A percentile compares a stretch with the other conserved stretches of the same genome.
Evolutionary conservation across 2,797 vertebrate genomes (phyloP).

Genomic region (Mormyrops boulengeri): DNA sequence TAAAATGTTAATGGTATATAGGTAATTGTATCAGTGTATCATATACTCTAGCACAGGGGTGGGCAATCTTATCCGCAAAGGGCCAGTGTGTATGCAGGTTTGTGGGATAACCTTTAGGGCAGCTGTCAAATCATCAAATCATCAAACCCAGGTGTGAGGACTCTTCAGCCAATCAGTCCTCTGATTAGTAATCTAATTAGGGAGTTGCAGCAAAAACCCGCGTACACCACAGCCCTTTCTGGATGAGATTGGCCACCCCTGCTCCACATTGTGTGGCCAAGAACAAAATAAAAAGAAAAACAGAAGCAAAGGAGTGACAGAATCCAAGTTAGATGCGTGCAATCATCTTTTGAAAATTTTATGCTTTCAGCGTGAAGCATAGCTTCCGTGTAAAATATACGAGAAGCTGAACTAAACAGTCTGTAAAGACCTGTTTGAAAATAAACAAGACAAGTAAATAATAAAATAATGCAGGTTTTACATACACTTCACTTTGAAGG

Average conservation of each 20-base stretch:
- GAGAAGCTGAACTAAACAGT: slow-evolving; percentile 71
- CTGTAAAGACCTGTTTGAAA: slow-evolving; percentile 78
- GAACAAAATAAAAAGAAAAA: background rate
- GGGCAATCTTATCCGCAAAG: background rate
- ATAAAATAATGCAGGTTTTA: slow-evolving; percentile 75
- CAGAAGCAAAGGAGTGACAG: background rate
- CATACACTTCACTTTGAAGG: slow-evolving; percentile 74
- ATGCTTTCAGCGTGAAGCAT: background rate
- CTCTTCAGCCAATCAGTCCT: background rate
- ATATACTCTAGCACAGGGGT: background rate
- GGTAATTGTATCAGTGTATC: background rate
- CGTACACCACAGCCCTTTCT: background rate
- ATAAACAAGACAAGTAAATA: slow-evolving; percentile 74
- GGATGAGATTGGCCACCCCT: background rate
- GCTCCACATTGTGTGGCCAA: background rate
- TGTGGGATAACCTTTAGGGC: background rate
- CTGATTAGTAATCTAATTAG: background rate
- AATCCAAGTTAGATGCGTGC: background rate
- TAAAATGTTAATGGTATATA: background rate
- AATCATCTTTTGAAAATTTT: background rate
- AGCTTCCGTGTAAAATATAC: slow-evolving; percentile 50
- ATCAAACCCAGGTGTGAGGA: background rate
- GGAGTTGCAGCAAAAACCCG: background rate
- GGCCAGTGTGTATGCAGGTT: background rate
- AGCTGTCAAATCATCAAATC: background rate